These are phyloP conservation scores for Mythimna loreyi DNA, from an alignment of 2,888 invertebrate genomes.

Conservation along the genomic window DNA sequence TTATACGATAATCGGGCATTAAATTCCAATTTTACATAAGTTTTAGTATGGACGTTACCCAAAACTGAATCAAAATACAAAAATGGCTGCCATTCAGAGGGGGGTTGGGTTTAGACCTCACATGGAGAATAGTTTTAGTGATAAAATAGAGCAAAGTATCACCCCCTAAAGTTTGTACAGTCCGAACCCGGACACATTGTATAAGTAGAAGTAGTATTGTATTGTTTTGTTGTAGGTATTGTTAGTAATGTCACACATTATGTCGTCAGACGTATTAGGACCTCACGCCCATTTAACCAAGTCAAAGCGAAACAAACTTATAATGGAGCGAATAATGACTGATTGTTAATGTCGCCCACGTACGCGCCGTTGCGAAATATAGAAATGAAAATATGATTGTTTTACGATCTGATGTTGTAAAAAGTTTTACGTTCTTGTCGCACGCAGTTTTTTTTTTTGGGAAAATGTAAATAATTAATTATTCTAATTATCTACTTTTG, in stretches of 20 bases:
- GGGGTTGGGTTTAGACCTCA: no score
- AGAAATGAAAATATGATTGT: constrained; percentile 16
- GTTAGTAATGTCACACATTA: neutral
- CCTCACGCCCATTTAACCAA: neutral
- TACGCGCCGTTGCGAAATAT: neutral
- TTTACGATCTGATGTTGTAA: neutral
- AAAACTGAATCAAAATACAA: no score
- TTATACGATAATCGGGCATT: no score
- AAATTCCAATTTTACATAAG: no score
- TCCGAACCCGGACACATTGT: no score
- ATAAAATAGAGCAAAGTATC: no score
- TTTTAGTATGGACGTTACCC: no score
- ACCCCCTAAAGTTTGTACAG: no score
- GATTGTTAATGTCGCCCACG: constrained; percentile 22
- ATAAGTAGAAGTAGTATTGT: no score
- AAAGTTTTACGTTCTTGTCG: constrained; percentile 1
- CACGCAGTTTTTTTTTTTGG: neutral
- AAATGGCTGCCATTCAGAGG: no score
- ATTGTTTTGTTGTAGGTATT: neutral
- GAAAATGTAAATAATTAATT: neutral
- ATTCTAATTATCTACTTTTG: no score
- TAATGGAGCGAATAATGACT: constrained; percentile 14
- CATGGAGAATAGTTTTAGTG: no score
- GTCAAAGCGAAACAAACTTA: neutral
- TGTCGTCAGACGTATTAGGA: neutral